Evolutionary conservation across 2,888 invertebrate genomes (phyloP), one percentile per base, ranked within the genome.

Genomic region (Caradrina kadenii): DNA sequence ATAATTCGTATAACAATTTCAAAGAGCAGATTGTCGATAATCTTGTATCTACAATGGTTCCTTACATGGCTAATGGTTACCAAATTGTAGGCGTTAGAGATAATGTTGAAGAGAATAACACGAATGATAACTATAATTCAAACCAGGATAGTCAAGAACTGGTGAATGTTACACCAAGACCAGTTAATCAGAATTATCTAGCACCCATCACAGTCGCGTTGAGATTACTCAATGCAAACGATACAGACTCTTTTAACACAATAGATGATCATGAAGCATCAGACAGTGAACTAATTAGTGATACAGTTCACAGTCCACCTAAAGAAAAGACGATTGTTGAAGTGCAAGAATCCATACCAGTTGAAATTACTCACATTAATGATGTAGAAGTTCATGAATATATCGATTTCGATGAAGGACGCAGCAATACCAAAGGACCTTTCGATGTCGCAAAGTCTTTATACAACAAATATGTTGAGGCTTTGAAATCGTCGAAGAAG

Each of bases 301-400:
- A 93, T 52, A 93, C 93, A 58, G 92, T 96, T 13, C 85, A 90
- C 70, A 91, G 85, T 72, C 96, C 96, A 11, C 84, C 90, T 19
- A 93, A 90, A 69, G 93, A 93, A 62, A 96, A 93, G 81, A 96
- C 97, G 0, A 89, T 95, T 48, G 97, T 97, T 1, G 97, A 97
- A 91, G 91, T 97, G 5, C 97, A 97, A 83, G 95, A 97, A 88
- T 97, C 97, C 0, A 92, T 97, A 21, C 97, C 97, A 0, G 89
- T 96, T 69, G 96, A 96, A 60, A 94, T 94, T 49, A 96, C 93
- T 35, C 95, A 96, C 68, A 95, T 95, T 45, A 95, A 96, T 74
- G 94, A 94, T 45, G 93, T 96, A 0, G 95, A 95, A 87, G 90
- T 93, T 8, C 95, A 95, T 19, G 92, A 94, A 67, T 95, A 95